phyloP scores from a whole-genome alignment of 30 jellyfish, hydroid and myxozoan species.

The Cassiopea andromeda region DNA sequence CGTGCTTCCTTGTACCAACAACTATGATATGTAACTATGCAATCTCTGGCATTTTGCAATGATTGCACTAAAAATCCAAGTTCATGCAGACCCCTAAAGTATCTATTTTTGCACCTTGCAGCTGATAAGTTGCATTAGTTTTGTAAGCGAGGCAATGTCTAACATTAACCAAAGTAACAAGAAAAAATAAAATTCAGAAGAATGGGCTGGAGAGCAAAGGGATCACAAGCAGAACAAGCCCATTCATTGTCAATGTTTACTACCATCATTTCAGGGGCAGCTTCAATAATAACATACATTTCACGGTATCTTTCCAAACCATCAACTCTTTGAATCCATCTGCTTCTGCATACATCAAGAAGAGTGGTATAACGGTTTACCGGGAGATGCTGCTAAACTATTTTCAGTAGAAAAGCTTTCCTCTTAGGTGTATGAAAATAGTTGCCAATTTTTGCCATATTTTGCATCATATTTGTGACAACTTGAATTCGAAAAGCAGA shows the following conservation, averaged over 20 bases:
- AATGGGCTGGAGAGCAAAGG: constrained; percentile 14
- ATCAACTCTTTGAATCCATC: constrained; percentile 10
- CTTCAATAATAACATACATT: constrained; percentile 16
- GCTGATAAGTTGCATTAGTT: constrained; percentile 17
- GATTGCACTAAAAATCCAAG: neutral
- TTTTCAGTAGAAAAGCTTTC: neutral
- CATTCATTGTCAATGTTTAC: neutral
- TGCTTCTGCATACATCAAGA: constrained; percentile 16
- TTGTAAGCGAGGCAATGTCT: constrained; percentile 34
- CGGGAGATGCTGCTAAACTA: neutral
- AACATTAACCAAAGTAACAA: neutral
- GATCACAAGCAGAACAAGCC: constrained; percentile 3
- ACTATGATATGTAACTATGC: constrained; percentile 1
- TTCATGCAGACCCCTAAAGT: constrained; percentile 10
- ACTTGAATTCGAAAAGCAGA: constrained; percentile 20
- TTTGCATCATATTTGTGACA: constrained; percentile 10
- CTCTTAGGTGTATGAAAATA: constrained; percentile 10
- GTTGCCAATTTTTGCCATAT: constrained; percentile 9
- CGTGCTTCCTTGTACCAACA: constrained; percentile 23
- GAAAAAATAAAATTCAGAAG: constrained; percentile 4
- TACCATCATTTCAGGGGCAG: neutral
- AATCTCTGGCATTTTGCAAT: constrained; percentile 18
- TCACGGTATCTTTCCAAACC: constrained; percentile 16
- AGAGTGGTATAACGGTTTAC: constrained; percentile 1
- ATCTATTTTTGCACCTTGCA: constrained; percentile 10